Percentiles rank a stretch among this genome's conserved stretches.
Conservation (phyloP, 2,888 invertebrate species). For the Uropetala carovei region DNA sequence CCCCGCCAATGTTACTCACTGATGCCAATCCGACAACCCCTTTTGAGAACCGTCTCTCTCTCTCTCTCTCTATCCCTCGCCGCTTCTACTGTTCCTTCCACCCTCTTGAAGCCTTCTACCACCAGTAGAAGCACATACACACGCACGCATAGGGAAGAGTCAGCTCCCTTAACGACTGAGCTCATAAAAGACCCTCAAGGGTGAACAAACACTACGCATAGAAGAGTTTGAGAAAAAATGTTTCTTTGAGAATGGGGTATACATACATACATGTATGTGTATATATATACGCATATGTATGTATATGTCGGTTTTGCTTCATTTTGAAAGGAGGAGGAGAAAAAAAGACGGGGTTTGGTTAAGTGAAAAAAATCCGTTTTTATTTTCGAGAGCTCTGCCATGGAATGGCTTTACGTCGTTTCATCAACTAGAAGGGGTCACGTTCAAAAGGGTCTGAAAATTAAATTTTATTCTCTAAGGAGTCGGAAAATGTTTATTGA, state of each 20-base stretch:
- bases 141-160: not conserved
- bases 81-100: not conserved
- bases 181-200: not conserved
- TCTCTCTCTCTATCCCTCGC: not conserved
- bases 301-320: not conserved
- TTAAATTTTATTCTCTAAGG: not conserved
- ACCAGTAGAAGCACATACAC: not conserved
- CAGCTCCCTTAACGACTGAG: not conserved
- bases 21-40: conserved; percentile 13
- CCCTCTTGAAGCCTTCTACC: not conserved
- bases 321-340: conserved; percentile 12
- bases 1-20: conserved; percentile 4
- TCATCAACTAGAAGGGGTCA: not conserved
- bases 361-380: not conserved
- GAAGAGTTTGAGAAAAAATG: not conserved
- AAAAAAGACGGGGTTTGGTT: not conserved
- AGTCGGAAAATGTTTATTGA: not conserved
- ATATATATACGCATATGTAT: no score
- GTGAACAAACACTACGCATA: not conserved
- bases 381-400: not conserved
- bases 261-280: no score
- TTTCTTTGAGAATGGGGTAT: not conserved
- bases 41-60: not conserved
- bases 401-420: not conserved
- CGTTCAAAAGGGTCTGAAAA: not conserved